Conservation (phyloP, 2,888 invertebrate species). For the Diloba caeruleocephala region DNA sequence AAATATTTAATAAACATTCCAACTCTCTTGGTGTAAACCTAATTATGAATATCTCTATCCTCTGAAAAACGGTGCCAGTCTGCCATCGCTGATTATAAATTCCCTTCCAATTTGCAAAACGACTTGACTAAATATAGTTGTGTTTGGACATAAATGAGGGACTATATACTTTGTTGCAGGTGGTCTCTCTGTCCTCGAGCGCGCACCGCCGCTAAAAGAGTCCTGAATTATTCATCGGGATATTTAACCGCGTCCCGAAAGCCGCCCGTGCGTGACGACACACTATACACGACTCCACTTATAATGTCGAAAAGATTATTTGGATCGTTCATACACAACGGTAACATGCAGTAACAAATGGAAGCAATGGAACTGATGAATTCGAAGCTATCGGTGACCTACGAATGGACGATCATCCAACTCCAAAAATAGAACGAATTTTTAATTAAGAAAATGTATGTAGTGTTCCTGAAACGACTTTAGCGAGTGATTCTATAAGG, state of each 20-base stretch:
- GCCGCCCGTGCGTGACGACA: slow-evolving; percentile 63
- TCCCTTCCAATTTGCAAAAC: slow-evolving; percentile 63
- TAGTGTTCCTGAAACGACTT: slow-evolving; percentile 26
- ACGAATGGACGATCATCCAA: slow-evolving; percentile 12
- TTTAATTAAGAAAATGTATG: slow-evolving; percentile 50
- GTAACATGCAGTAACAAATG: slow-evolving; percentile 41
- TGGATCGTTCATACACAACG: slow-evolving; percentile 44
- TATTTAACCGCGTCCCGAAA: slow-evolving; percentile 79
- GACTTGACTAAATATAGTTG: slow-evolving; percentile 67
- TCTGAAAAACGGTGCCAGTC: slow-evolving; percentile 22
- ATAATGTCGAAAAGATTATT: slow-evolving; percentile 67
- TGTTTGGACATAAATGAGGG: slow-evolving; percentile 76
- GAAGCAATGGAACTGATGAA: slow-evolving; percentile 33
- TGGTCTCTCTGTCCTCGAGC: slow-evolving; percentile 72
- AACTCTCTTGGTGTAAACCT: slow-evolving; percentile 2
- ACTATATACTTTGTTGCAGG: slow-evolving; percentile 85
- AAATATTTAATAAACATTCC: background rate
- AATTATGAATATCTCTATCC: slow-evolving; percentile 17
- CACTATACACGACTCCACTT: slow-evolving; percentile 63
- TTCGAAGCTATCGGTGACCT: slow-evolving; percentile 21
- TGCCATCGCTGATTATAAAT: slow-evolving; percentile 59
- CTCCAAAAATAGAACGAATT: slow-evolving; percentile 25
- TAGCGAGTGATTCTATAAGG: slow-evolving; percentile 44
- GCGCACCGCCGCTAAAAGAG: slow-evolving; percentile 78
- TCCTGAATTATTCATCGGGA: slow-evolving; percentile 85